These are phyloP conservation scores for Rhinopomastus cyanomelas DNA, from an alignment of 2,113 vertebrate species.

Conservation along the genomic window DNA sequence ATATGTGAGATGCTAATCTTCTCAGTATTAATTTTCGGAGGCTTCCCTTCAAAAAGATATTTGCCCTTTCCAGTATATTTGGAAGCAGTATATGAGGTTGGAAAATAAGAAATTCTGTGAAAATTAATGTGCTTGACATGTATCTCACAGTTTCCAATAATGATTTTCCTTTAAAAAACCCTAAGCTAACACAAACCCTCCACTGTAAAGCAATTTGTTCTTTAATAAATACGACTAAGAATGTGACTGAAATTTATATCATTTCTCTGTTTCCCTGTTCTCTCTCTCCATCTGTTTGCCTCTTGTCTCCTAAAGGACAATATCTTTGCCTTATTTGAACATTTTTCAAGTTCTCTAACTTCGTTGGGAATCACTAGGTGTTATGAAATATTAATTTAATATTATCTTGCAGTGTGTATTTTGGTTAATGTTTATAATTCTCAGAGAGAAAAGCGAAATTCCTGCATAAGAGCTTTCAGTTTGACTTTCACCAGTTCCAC, in stretches of 20 bases:
- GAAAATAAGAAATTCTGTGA: background rate
- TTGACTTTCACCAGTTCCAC: background rate
- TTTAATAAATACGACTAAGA: background rate
- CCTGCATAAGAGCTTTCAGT: background rate
- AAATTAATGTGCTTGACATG: background rate
- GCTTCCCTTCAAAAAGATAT: background rate
- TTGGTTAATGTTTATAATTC: slow-evolving; percentile 18
- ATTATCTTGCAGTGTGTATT: background rate
- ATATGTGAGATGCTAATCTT: background rate
- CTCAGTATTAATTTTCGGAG: background rate
- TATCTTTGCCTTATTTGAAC: background rate
- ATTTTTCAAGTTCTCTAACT: background rate
- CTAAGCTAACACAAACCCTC: background rate
- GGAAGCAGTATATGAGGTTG: background rate
- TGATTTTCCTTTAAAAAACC: background rate
- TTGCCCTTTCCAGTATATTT: background rate
- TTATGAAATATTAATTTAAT: slow-evolving; percentile 5
- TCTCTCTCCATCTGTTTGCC: background rate
- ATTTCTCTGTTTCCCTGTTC: background rate
- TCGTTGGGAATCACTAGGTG: background rate
- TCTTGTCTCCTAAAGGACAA: background rate
- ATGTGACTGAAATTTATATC: background rate
- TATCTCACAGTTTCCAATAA: background rate
- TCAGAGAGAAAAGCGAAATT: background rate
- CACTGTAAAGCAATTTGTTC: background rate